Conservation (phyloP, 2,888 invertebrate species). For the Luffia ferchaultella region DNA sequence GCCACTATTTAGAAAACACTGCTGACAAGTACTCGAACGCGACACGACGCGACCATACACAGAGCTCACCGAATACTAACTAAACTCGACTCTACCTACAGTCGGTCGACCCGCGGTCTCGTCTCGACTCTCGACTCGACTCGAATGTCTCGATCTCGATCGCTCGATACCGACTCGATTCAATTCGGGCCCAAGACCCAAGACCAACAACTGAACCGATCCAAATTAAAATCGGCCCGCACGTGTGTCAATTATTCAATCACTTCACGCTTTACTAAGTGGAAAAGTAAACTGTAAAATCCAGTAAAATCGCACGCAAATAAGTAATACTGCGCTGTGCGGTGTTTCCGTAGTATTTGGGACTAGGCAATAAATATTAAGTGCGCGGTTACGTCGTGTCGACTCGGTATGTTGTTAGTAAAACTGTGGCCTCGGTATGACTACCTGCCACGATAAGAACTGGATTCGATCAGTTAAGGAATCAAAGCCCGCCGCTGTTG, state of each 20-base stretch:
- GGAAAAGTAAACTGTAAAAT: constrained; percentile 44
- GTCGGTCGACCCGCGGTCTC: too few species aligned
- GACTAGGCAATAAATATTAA: too few species aligned
- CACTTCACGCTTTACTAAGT: constrained; percentile 51
- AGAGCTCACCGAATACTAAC: constrained; percentile 20
- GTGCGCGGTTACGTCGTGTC: constrained; percentile 29
- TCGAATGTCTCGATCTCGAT: constrained; percentile 32
- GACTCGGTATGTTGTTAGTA: too few species aligned
- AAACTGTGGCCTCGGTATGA: background rate
- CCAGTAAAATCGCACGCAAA: constrained; percentile 40
- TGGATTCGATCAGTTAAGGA: background rate
- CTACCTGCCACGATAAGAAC: background rate
- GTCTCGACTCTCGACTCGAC: constrained; percentile 21
- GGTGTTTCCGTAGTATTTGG: too few species aligned
- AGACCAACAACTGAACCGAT: too few species aligned
- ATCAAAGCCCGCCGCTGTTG: background rate
- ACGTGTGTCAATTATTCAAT: constrained; percentile 16
- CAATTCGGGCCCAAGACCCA: too few species aligned
- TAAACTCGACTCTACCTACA: too few species aligned
- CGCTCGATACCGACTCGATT: constrained; percentile 42
- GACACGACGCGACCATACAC: constrained; percentile 39
- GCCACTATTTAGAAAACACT: constrained; percentile 14
- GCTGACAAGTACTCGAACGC: constrained; percentile 26
- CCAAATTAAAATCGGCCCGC: background rate
- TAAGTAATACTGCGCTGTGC: too few species aligned